Conservation (phyloP, 2,113 vertebrate species). For the Coptodon rendalli region DNA sequence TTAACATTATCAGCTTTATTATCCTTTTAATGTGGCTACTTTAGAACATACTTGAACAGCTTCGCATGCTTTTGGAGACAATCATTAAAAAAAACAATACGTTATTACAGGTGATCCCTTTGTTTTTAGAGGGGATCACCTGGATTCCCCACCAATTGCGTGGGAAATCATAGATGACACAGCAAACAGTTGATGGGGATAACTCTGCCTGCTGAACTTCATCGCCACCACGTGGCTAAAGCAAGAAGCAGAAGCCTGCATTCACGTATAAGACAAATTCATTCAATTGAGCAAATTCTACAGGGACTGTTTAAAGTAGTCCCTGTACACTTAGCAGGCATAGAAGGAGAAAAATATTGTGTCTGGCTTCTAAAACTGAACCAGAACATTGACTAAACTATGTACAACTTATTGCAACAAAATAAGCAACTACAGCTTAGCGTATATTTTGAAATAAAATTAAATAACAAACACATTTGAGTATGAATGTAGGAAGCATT, state of each 20-base stretch:
- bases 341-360: neutral
- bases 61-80: neutral
- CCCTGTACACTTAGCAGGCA: neutral
- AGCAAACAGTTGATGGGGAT: constrained; percentile 13
- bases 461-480: neutral
- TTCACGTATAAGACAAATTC: neutral
- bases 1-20: neutral
- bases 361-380: neutral
- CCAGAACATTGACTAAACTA: neutral
- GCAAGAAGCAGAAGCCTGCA: neutral
- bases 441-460: neutral
- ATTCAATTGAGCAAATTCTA: neutral
- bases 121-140: neutral
- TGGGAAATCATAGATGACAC: constrained; percentile 32
- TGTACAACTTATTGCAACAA: neutral
- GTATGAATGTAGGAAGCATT: neutral
- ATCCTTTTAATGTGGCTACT: neutral
- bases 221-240: constrained; percentile 12
- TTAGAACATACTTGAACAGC: neutral
- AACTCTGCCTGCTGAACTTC: neutral
- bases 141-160: neutral
- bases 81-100: neutral
- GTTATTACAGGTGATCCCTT: neutral
- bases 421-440: neutral
- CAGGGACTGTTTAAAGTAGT: neutral